Evolutionary conservation across 2,113 vertebrate species (phyloP).

Genomic region (Poecile atricapillus): DNA sequence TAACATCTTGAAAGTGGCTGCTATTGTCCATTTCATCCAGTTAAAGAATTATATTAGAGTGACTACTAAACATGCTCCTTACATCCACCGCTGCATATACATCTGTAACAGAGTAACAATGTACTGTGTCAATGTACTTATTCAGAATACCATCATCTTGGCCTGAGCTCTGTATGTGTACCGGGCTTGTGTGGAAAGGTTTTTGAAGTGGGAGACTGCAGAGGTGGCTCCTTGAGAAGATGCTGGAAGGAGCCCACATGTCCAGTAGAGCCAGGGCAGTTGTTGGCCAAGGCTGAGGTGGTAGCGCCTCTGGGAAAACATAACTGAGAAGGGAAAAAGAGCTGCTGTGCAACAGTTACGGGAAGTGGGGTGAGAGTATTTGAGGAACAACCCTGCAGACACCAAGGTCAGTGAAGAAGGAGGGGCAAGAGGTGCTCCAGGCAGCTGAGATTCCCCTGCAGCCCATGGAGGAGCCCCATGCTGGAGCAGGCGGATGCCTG

Average conservation of each 20-base stretch:
- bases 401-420: not conserved
- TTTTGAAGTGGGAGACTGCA: not conserved
- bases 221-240: not conserved
- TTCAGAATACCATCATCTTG: not conserved
- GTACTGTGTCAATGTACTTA: not conserved
- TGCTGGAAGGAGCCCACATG: no score
- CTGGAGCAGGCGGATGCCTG: rapidly evolving
- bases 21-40: not conserved
- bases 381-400: not conserved
- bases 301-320: not conserved
- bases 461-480: not conserved
- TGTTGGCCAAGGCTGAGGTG: rapidly evolving
- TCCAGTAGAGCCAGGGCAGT: rapidly evolving
- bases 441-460: not conserved
- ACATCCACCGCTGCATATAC: rapidly evolving
- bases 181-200: not conserved
- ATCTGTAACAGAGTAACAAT: not conserved
- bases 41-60: not conserved
- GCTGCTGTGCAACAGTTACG: not conserved
- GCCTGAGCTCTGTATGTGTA: not conserved
- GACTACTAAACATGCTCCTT: not conserved
- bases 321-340: not conserved
- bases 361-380: not conserved
- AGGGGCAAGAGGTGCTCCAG: not conserved
- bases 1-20: not conserved